Conservation (phyloP, 2,113 vertebrate genomes). For the Poeciliopsis turrubarensis region DNA sequence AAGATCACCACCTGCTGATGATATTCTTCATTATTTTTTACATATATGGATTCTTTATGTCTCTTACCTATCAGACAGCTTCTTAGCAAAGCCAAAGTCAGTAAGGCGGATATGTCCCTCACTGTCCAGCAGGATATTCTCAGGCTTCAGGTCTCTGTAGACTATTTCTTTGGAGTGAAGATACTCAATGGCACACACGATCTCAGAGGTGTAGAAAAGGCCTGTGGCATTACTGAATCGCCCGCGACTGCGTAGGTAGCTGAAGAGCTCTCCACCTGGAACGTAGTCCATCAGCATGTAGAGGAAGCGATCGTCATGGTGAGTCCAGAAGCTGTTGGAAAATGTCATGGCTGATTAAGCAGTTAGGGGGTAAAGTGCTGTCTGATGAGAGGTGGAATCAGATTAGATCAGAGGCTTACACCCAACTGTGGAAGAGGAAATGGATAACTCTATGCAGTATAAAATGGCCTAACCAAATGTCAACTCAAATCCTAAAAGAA, state of each 20-base stretch:
- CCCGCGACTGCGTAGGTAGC: constrained; percentile 90
- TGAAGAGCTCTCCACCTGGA: constrained; percentile 93
- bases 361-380: no score
- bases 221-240: constrained; percentile 87
- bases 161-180: constrained; percentile 92
- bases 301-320: constrained; percentile 89
- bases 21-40: no score
- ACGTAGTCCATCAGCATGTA: constrained; percentile 97
- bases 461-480: no score
- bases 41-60: no score
- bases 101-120: constrained; percentile 95
- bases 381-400: no score
- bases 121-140: constrained; percentile 93
- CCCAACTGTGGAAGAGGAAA: no score
- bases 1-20: no score
- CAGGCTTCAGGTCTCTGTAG: constrained; percentile 95
- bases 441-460: no score
- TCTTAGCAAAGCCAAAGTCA: constrained; percentile 96
- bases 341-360: no score
- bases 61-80: constrained; percentile 88
- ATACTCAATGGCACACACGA: constrained; percentile 94
- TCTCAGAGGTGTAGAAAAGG: constrained; percentile 90
- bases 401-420: no score
- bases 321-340: constrained; percentile 88
- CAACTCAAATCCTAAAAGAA: no score